phyloP scores from a whole-genome alignment of 2,888 invertebrate genomes.

The Apodemia hepburni region DNA sequence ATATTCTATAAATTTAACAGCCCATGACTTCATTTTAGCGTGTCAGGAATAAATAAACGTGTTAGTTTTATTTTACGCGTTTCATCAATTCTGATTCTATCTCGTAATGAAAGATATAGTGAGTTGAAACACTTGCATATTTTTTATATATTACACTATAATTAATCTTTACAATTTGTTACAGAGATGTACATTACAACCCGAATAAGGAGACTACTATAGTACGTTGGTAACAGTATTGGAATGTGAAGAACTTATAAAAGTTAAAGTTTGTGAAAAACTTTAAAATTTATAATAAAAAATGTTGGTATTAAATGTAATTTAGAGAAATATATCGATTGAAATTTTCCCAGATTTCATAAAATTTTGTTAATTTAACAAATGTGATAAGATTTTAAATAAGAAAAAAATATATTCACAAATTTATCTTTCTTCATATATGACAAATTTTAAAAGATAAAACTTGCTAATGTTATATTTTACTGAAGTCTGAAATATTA shows the following conservation, averaged over 20 bases:
- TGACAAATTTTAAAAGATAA: neutral
- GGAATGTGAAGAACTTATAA: slow-evolving; percentile 32
- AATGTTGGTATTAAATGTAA: slow-evolving; percentile 1
- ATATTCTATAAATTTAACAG: too few species aligned
- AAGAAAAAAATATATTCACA: slow-evolving; percentile 10
- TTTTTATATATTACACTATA: too few species aligned
- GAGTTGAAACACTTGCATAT: too few species aligned
- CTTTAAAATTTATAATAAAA: slow-evolving; percentile 29
- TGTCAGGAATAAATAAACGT: too few species aligned
- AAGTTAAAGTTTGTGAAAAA: slow-evolving; percentile 32
- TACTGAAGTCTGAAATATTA: neutral
- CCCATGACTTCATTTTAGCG: too few species aligned
- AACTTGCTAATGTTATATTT: neutral
- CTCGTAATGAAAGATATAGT: too few species aligned
- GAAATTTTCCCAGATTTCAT: slow-evolving; percentile 9
- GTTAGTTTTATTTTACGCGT: too few species aligned
- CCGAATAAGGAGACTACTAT: slow-evolving; percentile 66
- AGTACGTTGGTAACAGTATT: slow-evolving; percentile 58
- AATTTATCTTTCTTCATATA: neutral
- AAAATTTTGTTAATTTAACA: slow-evolving; percentile 7
- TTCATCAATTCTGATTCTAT: too few species aligned
- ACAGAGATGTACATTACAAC: slow-evolving; percentile 72
- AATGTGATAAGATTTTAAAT: slow-evolving; percentile 4
- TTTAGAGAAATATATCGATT: neutral
- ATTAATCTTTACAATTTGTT: slow-evolving; percentile 44